Conservation (phyloP, 2,797 vertebrate species). For the Triplophysa bombifrons region DNA sequence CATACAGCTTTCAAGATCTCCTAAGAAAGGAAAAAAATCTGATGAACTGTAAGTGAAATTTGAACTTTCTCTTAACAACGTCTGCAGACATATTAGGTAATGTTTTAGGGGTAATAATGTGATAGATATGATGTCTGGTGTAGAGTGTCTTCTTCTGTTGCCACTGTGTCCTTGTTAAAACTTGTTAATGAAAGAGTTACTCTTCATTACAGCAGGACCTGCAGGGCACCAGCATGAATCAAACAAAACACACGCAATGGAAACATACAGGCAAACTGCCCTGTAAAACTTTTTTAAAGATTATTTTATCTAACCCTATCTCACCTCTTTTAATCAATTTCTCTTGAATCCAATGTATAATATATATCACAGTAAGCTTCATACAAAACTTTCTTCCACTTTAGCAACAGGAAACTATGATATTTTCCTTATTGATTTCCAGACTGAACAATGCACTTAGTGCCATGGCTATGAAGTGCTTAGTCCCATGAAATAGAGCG, state of each 20-base stretch:
- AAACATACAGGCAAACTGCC: not conserved
- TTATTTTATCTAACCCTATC: not conserved
- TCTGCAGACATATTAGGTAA: not conserved
- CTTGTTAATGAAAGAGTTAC: constrained; percentile 46
- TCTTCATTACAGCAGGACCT: constrained; percentile 35
- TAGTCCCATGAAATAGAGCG: too few species aligned
- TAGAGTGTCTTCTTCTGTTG: not conserved
- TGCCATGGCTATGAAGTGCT: too few species aligned
- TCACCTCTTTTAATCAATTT: not conserved
- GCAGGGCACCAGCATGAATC: constrained; percentile 4
- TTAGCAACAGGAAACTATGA: constrained; percentile 1
- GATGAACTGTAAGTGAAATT: too few species aligned
- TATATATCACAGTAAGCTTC: not conserved
- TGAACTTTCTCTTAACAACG: not conserved
- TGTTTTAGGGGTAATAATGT: constrained; percentile 3
- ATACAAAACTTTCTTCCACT: not conserved
- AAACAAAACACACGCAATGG: constrained; percentile 41
- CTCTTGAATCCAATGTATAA: not conserved
- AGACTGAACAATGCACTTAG: constrained; percentile 11
- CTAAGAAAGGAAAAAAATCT: too few species aligned
- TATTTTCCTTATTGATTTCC: constrained; percentile 19
- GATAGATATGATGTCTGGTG: constrained; percentile 3
- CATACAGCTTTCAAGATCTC: too few species aligned
- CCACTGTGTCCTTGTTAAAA: constrained; percentile 44
- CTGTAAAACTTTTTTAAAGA: not conserved